Evolutionary conservation across 2,797 vertebrate species (phyloP), one percentile per base, ranked within the genome.

Genomic region (Setipinna tenuifilis): DNA sequence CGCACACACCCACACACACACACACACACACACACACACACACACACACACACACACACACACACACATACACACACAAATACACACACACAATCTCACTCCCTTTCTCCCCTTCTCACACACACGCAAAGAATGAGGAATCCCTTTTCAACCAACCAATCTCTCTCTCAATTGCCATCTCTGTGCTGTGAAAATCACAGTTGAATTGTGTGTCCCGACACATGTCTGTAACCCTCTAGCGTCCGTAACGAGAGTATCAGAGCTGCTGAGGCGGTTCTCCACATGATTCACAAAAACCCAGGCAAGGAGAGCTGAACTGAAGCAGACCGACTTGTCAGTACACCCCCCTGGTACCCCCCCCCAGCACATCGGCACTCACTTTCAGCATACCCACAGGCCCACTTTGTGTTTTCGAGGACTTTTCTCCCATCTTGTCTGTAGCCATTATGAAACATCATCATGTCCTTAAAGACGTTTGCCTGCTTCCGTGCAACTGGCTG

Each of bases 1-100:
- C 68, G 35, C 28, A 17, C 50, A 54, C 50, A 54, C 50, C 3
- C 50, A 54, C 50, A 54, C 50, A 54, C 50, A 54, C 50, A 54
- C 50, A 54, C 50, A 54, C 50, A 54, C 50, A 54, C 50, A 54
- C 50, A 54, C 50, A 54, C 50, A 54, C 50, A 54, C 50, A 54
- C 86, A 88, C 81, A 83, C 80, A 59, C 87, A 48, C 0, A 84
- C 85, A 88, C 61, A 83, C 82, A 83, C 80, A 61, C 23, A 83
- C 65, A 85, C 83, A 46, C 83, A 61, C 46, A 48, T 10, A 48
- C 46, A 48, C 46, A 48, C 46, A 48, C 46, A 48, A 3, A 48
- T 10, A 48, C 46, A 48, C 46, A 48, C 46, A 48, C 46, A 48
- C 46, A 48, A 3, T 4, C 46, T 4, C 46, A 48, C 46, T 4